Evolutionary conservation across 2,113 vertebrate species (phyloP).

Genomic region (Pristiophorus japonicus): DNA sequence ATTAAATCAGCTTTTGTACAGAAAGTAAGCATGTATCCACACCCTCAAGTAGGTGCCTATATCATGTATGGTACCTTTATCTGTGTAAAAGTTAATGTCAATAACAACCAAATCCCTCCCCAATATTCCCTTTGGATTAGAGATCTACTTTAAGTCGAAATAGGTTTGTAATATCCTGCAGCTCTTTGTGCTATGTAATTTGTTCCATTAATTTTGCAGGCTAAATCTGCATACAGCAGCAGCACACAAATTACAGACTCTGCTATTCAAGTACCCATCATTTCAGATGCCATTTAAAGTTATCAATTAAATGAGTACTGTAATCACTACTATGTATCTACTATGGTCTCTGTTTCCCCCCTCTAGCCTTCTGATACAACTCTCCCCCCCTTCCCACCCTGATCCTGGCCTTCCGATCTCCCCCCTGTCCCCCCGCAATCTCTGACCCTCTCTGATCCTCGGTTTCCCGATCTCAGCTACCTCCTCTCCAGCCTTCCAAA

Average conservation of each 20-base stretch:
- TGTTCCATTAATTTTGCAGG: not conserved
- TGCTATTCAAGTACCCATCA: not conserved
- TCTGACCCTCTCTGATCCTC: too few species aligned
- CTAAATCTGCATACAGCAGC: too few species aligned
- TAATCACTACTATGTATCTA: not conserved
- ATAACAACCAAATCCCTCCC: not conserved
- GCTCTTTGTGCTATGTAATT: not conserved
- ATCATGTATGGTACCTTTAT: not conserved
- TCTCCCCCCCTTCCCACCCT: too few species aligned
- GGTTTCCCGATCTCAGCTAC: too few species aligned
- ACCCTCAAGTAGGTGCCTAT: not conserved
- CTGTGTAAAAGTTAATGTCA: not conserved
- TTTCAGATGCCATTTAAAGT: not conserved
- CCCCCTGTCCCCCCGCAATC: too few species aligned
- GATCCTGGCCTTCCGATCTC: too few species aligned
- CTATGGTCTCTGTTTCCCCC: too few species aligned
- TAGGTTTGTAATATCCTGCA: not conserved
- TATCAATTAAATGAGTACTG: not conserved
- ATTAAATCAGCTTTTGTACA: not conserved
- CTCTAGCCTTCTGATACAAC: too few species aligned
- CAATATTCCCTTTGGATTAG: not conserved
- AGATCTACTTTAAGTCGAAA: not conserved
- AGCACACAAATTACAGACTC: not conserved
- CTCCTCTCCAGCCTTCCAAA: too few species aligned
- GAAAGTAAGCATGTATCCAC: not conserved